Evolutionary conservation across 2,113 vertebrate species (phyloP), one percentile per base, ranked within the genome.

Genomic region (Seriola rivoliana): DNA sequence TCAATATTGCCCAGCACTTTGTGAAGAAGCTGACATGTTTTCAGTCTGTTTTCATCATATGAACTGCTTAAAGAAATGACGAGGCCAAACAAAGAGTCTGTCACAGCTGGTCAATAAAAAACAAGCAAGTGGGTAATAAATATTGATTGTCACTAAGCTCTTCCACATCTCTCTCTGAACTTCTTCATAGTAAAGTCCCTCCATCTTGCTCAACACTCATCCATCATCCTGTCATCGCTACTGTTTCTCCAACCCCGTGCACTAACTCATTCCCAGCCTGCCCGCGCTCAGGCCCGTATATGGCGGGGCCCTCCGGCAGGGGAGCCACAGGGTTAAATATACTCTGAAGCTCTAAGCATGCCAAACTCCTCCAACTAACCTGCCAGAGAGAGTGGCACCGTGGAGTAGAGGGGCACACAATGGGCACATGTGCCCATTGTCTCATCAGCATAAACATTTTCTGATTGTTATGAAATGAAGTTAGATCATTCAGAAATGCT

Each of bases 261-360:
- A 80, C 80, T 38, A 66, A 23, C 46, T 82, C 88, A 58, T 81
- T 82, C 80, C 78, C 80, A 63, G 80, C 69, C 59, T 57, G 72
- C 74, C 74, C 2, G 29, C 17, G 4, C 78, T 85, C 89, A 82
- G 78, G 81, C 71, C 93, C 94, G 71, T 93, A 93, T 91, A 94
- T 89, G 93, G 92, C 71, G 52, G 86, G 84, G 75, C 80, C 86
- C 81, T 86, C 88, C 85, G 64, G 88, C 85, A 71, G 89, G 78
- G 78, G 85, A 89, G 82, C 87, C 85, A 83, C 78, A 82, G 85
- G 87, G 93, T 94, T 95, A 94, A 95, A 94, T 92, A 94, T 92
- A 93, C 85, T 87, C 82, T 40, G 63, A 85, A 78, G 89, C 87
- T 80, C 70, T 0, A 19, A 73, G 78, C 86, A 91, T 88, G 78